Base-by-base conservation (phyloP, 1,140 invertebrate species). In the Psilanteris sp. region DNA sequence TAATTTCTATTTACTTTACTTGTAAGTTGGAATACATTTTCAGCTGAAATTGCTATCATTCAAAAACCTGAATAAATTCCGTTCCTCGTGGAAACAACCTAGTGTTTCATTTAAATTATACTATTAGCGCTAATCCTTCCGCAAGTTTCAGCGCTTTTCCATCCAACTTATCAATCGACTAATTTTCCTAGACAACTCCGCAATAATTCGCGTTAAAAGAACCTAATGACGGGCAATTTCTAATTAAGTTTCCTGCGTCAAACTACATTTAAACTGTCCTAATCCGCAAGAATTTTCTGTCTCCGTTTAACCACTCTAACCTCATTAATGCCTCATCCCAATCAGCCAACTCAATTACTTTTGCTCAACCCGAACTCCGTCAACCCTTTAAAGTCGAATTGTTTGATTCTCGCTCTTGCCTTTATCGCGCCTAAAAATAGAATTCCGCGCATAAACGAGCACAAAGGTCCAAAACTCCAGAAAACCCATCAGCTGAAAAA, bases 401-500 rank as follows among this genome's bases (percentile, higher is more conserved):
- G 3, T 18, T 22, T 14, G 4, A 36, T 20, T 10, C 3, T 8
- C 13, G 10, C 20, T 34, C 16, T n/a, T 6, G 10, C 31, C 39
- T 9, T 31, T 26, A 24, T 10, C 44, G 20, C 15, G 16, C 8
- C 43, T 27, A 61, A 50, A 61, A 71, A 71, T 54, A 50, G 54
- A 71, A 72, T 62, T 55, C 39, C 31, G 57, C 59, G 52, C 52
- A 41, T 52, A 73, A 73, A 29, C 29, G 50, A 73, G 22, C 24
- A 57, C 27, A 50, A 64, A 73, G 32, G 57, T 54, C 29, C 10
- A 36, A 43, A 55, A 61, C 50, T 57, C 16, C 6, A 46, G 67
- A 71, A 55, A 73, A 16, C 27, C 50, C 59, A 73, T 64, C 70
- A 59, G 43, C 70, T 64, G 70, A 64, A 73, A 73, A 73, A 64